These are phyloP conservation scores for Fragum fragum DNA, from an alignment of 2,888 invertebrate genomes.

Conservation along the genomic window DNA sequence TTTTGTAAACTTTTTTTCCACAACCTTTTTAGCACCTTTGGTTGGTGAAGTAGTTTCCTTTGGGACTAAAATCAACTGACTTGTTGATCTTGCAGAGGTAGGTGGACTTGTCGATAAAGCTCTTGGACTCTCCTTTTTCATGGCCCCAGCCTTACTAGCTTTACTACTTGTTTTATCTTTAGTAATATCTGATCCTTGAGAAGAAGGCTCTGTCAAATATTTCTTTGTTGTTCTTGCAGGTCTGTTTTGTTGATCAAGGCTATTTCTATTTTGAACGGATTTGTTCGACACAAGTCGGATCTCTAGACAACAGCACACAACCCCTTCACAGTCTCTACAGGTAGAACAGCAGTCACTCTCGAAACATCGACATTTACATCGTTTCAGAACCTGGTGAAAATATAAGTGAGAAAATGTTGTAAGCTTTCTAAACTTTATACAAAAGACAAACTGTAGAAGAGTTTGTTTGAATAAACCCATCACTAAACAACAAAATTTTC, in stretches of 20 bases:
- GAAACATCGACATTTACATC: constrained; percentile 19
- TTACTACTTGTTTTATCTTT: background rate
- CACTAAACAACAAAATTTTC: too few relatives aligned
- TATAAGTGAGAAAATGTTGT: background rate
- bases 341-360: constrained; percentile 40
- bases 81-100: constrained; percentile 37
- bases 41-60: background rate
- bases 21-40: background rate
- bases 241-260: background rate
- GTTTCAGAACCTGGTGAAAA: constrained; percentile 3
- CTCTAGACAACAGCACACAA: constrained; percentile 63
- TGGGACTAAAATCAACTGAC: constrained; percentile 28
- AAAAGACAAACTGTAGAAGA: too few relatives aligned
- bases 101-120: constrained; percentile 22
- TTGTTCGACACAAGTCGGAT: constrained; percentile 56
- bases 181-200: background rate
- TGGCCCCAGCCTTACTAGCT: background rate
- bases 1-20: background rate
- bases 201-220: background rate
- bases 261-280: background rate
- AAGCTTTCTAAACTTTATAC: too few relatives aligned
- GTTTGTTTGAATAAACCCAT: too few relatives aligned
- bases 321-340: constrained; percentile 49
- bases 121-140: background rate
- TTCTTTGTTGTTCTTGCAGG: background rate